A percentile compares a stretch with the other conserved stretches of the same genome.
These are phyloP conservation scores for Numenius phaeopus DNA, from an alignment of 2,797 vertebrate species.

Conservation along the genomic window DNA sequence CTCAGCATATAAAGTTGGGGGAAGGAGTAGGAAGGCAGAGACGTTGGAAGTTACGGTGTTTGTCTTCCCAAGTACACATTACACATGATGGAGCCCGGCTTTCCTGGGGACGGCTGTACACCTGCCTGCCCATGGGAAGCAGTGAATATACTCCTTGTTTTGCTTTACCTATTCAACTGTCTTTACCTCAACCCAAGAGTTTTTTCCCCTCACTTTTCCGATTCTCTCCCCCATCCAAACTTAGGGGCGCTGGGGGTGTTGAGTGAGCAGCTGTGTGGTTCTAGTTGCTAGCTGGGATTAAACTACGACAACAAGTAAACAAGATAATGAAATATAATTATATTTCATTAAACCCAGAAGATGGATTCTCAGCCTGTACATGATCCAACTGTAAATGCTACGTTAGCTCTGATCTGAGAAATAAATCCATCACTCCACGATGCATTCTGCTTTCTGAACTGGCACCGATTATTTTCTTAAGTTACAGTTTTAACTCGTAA, in stretches of 20 bases:
- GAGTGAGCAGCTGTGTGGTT: not conserved
- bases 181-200: not conserved
- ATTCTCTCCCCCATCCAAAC: not conserved
- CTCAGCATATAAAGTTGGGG: not conserved
- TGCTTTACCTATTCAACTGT: not conserved
- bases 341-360: not conserved
- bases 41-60: not conserved
- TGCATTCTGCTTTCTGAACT: not conserved
- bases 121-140: not conserved
- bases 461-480: not conserved
- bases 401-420: not conserved
- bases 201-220: not conserved
- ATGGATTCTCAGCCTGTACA: not conserved
- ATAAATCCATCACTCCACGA: not conserved
- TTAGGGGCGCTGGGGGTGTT: not conserved
- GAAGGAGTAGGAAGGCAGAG: not conserved
- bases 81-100: not conserved
- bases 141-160: not conserved
- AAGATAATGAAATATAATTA: not conserved
- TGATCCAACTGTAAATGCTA: not conserved
- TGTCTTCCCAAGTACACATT: not conserved
- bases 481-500: not conserved
- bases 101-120: not conserved
- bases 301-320: not conserved
- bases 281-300: not conserved